phyloP scores from a whole-genome alignment of 2,888 invertebrate species.

The Drosophila ezoana region DNA sequence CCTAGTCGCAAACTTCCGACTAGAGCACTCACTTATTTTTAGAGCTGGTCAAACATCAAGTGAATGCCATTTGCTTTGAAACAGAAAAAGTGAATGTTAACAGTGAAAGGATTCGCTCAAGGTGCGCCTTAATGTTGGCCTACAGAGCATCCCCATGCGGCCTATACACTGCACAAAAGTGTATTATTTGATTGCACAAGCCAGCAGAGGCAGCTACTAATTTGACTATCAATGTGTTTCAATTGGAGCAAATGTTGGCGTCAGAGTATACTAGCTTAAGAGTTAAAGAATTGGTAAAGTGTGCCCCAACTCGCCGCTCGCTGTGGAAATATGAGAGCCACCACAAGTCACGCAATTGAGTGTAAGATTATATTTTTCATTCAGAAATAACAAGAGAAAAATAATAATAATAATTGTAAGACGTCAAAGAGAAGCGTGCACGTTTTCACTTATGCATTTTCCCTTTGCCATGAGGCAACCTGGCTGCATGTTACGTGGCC shows the following conservation, averaged over 20 bases:
- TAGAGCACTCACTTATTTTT: neutral
- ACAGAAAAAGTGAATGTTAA: conserved; percentile 59
- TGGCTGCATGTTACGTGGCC: conserved; percentile 42
- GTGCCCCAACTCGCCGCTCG: conserved; percentile 1
- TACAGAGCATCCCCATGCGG: conserved; percentile 15
- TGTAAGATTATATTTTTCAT: conserved; percentile 74
- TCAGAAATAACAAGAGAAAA: conserved; percentile 47
- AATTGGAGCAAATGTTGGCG: conserved; percentile 53
- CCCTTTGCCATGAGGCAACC: conserved; percentile 41
- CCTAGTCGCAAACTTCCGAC: too few relatives aligned
- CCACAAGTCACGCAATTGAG: conserved; percentile 71
- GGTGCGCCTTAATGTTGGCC: conserved; percentile 34
- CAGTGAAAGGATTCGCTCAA: conserved; percentile 67
- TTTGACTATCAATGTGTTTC: conserved; percentile 64
- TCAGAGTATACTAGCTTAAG: conserved; percentile 9
- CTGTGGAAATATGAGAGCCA: conserved; percentile 59
- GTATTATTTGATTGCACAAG: conserved; percentile 38
- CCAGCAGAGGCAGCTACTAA: conserved; percentile 29
- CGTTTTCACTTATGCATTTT: conserved; percentile 66
- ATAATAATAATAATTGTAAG: conserved; percentile 17
- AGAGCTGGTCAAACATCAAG: conserved; percentile 33
- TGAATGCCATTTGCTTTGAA: conserved; percentile 60
- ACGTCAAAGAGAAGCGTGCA: conserved; percentile 68
- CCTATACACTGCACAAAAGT: neutral
- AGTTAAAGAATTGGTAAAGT: conserved; percentile 6